These are phyloP conservation scores for Melipona bicolor DNA, from an alignment of 2,888 invertebrate genomes.

Conservation along the genomic window DNA sequence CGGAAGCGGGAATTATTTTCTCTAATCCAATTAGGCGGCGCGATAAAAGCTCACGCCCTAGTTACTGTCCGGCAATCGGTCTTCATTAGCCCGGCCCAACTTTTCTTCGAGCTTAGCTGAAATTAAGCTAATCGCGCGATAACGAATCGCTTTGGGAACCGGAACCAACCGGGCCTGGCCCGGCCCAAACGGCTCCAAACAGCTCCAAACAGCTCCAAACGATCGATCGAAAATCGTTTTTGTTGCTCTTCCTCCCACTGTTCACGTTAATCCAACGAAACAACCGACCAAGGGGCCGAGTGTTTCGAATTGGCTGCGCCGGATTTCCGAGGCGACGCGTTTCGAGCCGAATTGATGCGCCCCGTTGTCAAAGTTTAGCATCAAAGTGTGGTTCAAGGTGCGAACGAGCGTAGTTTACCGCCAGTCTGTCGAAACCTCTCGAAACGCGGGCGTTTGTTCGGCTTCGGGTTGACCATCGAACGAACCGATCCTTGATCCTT, in stretches of 20 bases:
- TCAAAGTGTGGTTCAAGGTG: neutral
- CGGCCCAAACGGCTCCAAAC: no score
- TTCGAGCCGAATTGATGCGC: neutral
- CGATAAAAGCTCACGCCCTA: slow-evolving; percentile 72
- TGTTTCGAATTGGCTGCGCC: neutral
- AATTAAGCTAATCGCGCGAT: slow-evolving; percentile 79
- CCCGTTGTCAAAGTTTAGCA: neutral
- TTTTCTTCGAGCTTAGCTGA: slow-evolving; percentile 74
- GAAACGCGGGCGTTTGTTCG: neutral
- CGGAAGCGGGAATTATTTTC: slow-evolving; percentile 73
- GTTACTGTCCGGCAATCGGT: slow-evolving; percentile 72
- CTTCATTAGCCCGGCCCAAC: slow-evolving; percentile 73
- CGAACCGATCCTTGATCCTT: neutral
- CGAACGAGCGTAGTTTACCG: neutral
- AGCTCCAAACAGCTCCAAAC: no score
- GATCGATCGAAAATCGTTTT: slow-evolving; percentile 34
- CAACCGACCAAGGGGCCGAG: neutral
- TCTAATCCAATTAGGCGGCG: slow-evolving; percentile 71
- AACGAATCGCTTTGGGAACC: slow-evolving; percentile 69
- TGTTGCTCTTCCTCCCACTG: slow-evolving; percentile 1
- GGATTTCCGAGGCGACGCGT: slow-evolving; percentile 16
- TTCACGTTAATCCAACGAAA: slow-evolving; percentile 26
- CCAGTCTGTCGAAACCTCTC: neutral
- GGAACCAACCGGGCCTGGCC: neutral
- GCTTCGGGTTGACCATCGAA: neutral